These are phyloP conservation scores for Struthidea cinerea DNA, from an alignment of 2,113 vertebrate genomes.

Conservation along the genomic window DNA sequence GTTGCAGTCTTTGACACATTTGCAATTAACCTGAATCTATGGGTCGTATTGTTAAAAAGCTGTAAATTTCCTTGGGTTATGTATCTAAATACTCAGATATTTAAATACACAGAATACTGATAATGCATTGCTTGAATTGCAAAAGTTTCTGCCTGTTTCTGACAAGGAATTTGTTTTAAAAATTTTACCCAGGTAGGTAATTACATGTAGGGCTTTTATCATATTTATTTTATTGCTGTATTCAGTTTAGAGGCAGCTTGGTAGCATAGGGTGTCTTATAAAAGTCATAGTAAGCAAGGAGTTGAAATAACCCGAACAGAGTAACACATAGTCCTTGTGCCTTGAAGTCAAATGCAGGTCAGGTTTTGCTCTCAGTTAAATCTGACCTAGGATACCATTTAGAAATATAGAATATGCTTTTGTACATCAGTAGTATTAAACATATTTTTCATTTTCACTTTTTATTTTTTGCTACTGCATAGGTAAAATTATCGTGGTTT, in stretches of 20 bases:
- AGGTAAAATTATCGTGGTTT: not conserved
- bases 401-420: not conserved
- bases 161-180: not conserved
- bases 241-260: not conserved
- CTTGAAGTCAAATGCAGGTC: not conserved
- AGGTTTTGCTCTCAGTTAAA: not conserved
- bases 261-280: not conserved
- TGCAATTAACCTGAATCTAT: not conserved
- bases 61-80: not conserved
- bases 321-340: not conserved
- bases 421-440: not conserved
- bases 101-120: not conserved
- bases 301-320: not conserved
- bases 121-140: not conserved
- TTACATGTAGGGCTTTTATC: not conserved
- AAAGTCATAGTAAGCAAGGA: not conserved
- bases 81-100: not conserved
- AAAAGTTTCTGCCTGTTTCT: not conserved
- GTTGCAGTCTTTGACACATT: not conserved
- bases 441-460: not conserved
- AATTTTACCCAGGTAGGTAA: not conserved
- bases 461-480: not conserved
- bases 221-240: not conserved
- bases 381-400: not conserved
- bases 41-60: not conserved